Evolutionary conservation across 2,113 vertebrate species (phyloP).

Genomic region (Puffinus mauretanicus): DNA sequence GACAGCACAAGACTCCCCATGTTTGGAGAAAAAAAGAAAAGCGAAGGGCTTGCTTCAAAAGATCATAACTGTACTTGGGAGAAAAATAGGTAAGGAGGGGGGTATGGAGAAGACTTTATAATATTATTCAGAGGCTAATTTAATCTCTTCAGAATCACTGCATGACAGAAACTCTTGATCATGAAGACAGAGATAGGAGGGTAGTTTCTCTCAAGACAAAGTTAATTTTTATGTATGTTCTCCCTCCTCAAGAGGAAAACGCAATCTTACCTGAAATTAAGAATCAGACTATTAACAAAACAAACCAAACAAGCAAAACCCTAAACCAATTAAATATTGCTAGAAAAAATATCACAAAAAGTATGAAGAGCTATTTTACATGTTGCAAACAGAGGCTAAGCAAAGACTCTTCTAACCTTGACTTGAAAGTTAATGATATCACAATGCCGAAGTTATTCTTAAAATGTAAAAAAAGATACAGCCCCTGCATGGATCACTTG

Average conservation of each 20-base stretch:
- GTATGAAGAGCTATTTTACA: neutral
- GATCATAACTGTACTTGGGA: neutral
- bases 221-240: neutral
- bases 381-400: neutral
- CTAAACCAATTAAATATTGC: neutral
- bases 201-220: neutral
- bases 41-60: neutral
- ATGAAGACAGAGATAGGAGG: neutral
- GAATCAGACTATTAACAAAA: neutral
- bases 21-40: neutral
- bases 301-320: neutral
- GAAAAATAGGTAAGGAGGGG: neutral
- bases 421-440: constrained; percentile 3
- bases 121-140: neutral
- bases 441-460: neutral
- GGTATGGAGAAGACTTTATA: neutral
- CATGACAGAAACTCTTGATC: neutral
- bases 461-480: neutral
- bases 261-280: neutral
- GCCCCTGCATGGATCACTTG: constrained; percentile 7
- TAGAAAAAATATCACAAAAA: neutral
- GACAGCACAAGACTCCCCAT: neutral
- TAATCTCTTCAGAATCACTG: neutral
- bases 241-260: neutral
- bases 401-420: neutral